Percentiles rank a stretch among this genome's conserved stretches.
phyloP scores from a whole-genome alignment of 2,888 invertebrate genomes.

The Amphipyra tragopoginis region DNA sequence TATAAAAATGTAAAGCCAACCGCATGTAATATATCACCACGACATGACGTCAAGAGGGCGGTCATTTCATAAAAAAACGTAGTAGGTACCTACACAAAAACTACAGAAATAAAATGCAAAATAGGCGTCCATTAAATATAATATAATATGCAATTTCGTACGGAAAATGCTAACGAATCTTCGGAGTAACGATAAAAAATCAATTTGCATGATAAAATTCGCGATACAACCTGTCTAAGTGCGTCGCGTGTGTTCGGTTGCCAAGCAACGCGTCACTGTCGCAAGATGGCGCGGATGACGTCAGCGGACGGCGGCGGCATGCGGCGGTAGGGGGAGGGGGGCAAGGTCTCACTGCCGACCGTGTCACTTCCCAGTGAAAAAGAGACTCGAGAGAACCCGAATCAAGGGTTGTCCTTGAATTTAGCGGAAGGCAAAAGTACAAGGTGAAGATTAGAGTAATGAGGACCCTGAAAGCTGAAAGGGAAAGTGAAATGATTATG shows the following conservation, averaged over 20 bases:
- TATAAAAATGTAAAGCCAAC: not conserved
- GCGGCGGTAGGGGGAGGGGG: constrained; percentile 62
- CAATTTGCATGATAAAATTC: constrained; percentile 59
- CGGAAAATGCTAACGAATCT: constrained; percentile 47
- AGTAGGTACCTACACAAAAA: constrained; percentile 8
- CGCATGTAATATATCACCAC: constrained; percentile 1
- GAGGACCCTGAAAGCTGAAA: constrained; percentile 10
- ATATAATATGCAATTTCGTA: constrained; percentile 23
- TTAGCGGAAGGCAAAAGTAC: constrained; percentile 73
- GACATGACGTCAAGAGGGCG: not conserved
- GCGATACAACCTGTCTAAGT: constrained; percentile 65
- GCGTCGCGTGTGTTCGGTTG: constrained; percentile 81
- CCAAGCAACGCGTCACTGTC: constrained; percentile 84
- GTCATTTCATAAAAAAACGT: constrained; percentile 1
- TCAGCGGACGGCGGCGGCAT: constrained; percentile 74
- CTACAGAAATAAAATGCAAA: constrained; percentile 17
- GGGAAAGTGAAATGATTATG: not conserved
- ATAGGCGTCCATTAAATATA: constrained; percentile 15
- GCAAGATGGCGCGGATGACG: constrained; percentile 89
- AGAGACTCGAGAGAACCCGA: constrained; percentile 77
- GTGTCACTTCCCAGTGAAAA: constrained; percentile 87
- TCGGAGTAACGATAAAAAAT: constrained; percentile 43
- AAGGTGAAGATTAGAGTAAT: constrained; percentile 36
- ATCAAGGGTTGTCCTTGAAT: constrained; percentile 80
- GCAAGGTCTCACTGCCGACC: constrained; percentile 82